These are phyloP conservation scores for Villa cingulata DNA, from an alignment of 2,888 invertebrate genomes.

Conservation along the genomic window DNA sequence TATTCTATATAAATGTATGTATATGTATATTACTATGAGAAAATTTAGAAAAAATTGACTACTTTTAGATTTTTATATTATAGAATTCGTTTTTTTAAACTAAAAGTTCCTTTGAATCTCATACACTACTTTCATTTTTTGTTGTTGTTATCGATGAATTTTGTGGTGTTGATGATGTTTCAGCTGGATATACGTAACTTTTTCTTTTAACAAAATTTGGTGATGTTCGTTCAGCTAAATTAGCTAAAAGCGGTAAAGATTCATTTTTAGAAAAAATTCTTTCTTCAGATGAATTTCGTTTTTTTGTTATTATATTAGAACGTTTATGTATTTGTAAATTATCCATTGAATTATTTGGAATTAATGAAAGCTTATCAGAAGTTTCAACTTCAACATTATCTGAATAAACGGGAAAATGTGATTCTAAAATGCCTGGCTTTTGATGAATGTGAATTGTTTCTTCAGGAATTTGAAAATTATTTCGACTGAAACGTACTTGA, in stretches of 20 bases:
- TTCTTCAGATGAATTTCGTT: slow-evolving; percentile 32
- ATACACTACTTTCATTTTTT: slow-evolving; percentile 19
- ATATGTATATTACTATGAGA: too few relatives aligned
- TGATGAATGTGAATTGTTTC: slow-evolving; percentile 1
- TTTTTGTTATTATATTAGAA: slow-evolving; percentile 24
- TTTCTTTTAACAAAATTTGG: slow-evolving; percentile 47
- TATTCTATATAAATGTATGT: too few relatives aligned
- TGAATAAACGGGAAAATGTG: slow-evolving; percentile 32
- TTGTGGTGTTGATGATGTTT: slow-evolving; percentile 12
- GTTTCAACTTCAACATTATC: slow-evolving; percentile 11
- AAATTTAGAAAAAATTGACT: too few relatives aligned
- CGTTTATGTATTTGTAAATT: slow-evolving; percentile 13
- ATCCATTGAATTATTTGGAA: slow-evolving; percentile 13
- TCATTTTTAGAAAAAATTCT: slow-evolving; percentile 36
- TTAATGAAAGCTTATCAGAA: slow-evolving; percentile 18
- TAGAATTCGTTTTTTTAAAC: neutral
- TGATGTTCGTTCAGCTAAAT: slow-evolving; percentile 33
- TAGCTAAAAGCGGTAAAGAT: slow-evolving; percentile 43
- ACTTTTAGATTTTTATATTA: too few relatives aligned
- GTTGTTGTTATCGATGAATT: slow-evolving; percentile 7
- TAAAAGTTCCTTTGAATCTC: neutral
- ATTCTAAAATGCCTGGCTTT: slow-evolving; percentile 31
- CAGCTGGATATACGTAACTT: slow-evolving; percentile 47
- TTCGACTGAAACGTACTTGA: slow-evolving; percentile 9
- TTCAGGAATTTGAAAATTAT: slow-evolving; percentile 5